Percentiles rank a stretch among this genome's conserved stretches.
Conservation (phyloP, 2,888 invertebrate species). For the Drosophila cognata region DNA sequence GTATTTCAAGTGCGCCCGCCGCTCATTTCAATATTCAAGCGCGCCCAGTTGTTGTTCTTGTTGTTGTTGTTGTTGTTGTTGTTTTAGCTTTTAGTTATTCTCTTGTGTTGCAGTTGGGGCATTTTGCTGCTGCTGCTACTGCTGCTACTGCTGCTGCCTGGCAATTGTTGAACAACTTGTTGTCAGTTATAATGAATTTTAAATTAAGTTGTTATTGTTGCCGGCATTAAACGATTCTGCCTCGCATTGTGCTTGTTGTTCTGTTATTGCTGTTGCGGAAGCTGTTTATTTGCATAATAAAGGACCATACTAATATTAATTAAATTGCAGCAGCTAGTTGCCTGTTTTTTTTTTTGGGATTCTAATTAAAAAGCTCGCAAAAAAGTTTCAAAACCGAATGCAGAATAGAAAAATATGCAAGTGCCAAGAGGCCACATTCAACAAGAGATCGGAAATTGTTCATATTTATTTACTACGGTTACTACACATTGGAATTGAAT, state of each 20-base stretch:
- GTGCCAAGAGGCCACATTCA: neutral
- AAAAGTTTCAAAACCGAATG: slow-evolving; percentile 8
- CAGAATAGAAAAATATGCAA: slow-evolving; percentile 29
- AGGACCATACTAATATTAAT: slow-evolving; percentile 72
- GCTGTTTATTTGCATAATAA: slow-evolving; percentile 75
- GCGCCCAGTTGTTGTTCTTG: slow-evolving; percentile 43
- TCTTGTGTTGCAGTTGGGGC: slow-evolving; percentile 44
- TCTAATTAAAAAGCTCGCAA: slow-evolving; percentile 63
- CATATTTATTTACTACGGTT: neutral
- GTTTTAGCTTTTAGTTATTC: slow-evolving; percentile 42
- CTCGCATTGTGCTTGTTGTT: slow-evolving; percentile 3
- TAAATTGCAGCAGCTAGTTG: slow-evolving; percentile 63
- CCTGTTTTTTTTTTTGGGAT: slow-evolving; percentile 11
- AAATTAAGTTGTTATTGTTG: slow-evolving; percentile 72
- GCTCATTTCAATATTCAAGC: slow-evolving; percentile 75
- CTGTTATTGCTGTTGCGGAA: slow-evolving; percentile 28
- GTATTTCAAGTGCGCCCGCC: slow-evolving; percentile 72
- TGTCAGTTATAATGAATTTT: slow-evolving; percentile 80
- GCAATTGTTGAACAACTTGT: slow-evolving; percentile 77
- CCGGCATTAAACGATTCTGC: slow-evolving; percentile 44
- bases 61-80: slow-evolving; percentile 16
- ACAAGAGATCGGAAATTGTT: neutral
- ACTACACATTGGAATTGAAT: neutral
- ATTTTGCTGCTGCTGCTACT: slow-evolving; percentile 42
- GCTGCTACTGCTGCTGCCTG: slow-evolving; percentile 44